Conservation (phyloP, 2,797 vertebrate species). For the Graptemys geographica region DNA sequence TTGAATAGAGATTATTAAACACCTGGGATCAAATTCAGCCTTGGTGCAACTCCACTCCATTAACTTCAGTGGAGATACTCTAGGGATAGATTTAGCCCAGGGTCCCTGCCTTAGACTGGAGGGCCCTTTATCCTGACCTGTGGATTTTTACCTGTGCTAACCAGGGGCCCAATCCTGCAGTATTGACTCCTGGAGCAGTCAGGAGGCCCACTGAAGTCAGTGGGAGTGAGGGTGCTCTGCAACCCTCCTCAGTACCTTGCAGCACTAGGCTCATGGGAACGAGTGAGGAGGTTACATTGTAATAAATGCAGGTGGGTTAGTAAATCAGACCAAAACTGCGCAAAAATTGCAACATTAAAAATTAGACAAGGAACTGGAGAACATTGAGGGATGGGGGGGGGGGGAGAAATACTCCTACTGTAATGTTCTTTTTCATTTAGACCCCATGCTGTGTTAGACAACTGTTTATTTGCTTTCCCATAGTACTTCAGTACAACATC, state of each 20-base stretch:
- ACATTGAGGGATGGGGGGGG: not conserved
- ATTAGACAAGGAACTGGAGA: conserved; percentile 20
- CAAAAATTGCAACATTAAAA: not conserved
- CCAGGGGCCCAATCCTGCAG: not conserved
- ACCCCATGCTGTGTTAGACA: conserved; percentile 44
- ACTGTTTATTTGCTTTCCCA: conserved; percentile 9
- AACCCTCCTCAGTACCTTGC: accelerated
- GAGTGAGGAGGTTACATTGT: accelerated
- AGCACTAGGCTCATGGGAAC: accelerated
- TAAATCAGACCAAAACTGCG: not conserved
- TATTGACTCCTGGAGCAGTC: not conserved
- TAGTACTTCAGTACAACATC: accelerated
- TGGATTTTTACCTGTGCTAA: accelerated
- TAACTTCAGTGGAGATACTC: not conserved
- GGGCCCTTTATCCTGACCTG: accelerated
- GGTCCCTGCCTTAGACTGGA: not conserved
- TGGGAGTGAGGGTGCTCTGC: accelerated
- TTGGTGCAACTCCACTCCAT: accelerated
- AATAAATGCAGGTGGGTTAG: not conserved
- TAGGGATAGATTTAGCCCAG: not conserved
- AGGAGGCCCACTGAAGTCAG: not conserved
- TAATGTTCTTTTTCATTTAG: not conserved
- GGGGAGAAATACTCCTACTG: not conserved
- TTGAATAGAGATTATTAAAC: not conserved
- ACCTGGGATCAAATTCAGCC: not conserved